Base-by-base conservation (phyloP, 1,140 invertebrate species). In the Galleria mellonella region DNA sequence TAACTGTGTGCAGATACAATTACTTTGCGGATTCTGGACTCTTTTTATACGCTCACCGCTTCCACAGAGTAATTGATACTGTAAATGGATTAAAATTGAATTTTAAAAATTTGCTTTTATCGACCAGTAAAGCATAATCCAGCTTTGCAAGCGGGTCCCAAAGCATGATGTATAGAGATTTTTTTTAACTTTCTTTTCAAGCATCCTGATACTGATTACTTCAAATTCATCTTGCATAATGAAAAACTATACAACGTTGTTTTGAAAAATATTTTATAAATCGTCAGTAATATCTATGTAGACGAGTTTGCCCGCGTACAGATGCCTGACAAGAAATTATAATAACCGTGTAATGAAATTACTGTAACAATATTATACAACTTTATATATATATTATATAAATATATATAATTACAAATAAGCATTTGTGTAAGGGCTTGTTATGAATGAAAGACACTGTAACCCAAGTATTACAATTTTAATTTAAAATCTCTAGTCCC, bases 291-390 rank as follows among this genome's bases (percentile, higher is more conserved):
- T 30, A 30, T 29, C 33, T 36, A n/a, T n/a, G n/a, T n/a, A 29
- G 32, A 23, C 35, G 35, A 40, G 17, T 35, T 30, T 46, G 33
- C 43, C 46, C 51, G 53, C 58, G 53, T 65, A 50, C 59, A 61
- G 72, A 73, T 77, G 81, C 81, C 82, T 82, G 76, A 74, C 52
- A 61, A 75, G 74, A 75, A 78, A 72, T 68, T 72, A 65, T 62
- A 70, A 77, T 75, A 83, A 77, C 72, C 82, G 82, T 78, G 77
- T 83, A 82, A 85, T 85, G 72, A 83, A 85, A 85, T 85, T 85
- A 85, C 78, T 84, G 76, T 83, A 83, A 85, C 72, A 69, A 78
- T 62, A 67, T 70, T 82, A 79, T 83, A 82, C 76, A 71, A 76
- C 69, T 68, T 74, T 72, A 37, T 37, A 31, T 31, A 31, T 31